phyloP scores from a whole-genome alignment of 1,140 invertebrate genomes.

The Bombus pyrosoma region DNA sequence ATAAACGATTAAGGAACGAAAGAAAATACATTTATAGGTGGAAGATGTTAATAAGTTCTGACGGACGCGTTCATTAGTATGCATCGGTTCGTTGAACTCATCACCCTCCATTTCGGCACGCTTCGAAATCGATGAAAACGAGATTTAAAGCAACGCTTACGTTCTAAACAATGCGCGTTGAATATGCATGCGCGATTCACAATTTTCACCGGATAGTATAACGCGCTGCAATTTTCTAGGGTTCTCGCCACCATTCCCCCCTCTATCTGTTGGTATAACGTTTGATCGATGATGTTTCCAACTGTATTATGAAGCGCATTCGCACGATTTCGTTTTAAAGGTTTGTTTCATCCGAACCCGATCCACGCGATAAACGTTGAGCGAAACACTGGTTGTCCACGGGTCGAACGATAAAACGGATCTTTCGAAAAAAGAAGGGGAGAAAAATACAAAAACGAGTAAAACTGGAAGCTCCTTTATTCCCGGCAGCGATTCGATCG shows the following conservation, averaged over 20 bases:
- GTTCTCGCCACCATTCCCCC: background rate
- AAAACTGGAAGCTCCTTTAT: background rate
- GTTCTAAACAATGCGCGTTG: slow-evolving; percentile 45
- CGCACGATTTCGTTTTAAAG: background rate
- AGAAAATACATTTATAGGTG: background rate
- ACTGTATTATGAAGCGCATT: slow-evolving; percentile 15
- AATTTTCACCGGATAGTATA: slow-evolving; percentile 40
- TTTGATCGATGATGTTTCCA: slow-evolving; percentile 37
- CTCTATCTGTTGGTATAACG: background rate
- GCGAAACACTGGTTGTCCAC: background rate
- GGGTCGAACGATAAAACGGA: background rate
- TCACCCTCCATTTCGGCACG: slow-evolving; percentile 21
- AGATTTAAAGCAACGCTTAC: slow-evolving; percentile 48
- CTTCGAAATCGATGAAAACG: slow-evolving; percentile 42
- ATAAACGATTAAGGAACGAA: background rate
- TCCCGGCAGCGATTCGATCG: background rate
- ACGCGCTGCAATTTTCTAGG: slow-evolving; percentile 46
- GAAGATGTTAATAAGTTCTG: slow-evolving; percentile 25
- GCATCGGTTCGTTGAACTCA: slow-evolving; percentile 21
- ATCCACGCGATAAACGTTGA: background rate
- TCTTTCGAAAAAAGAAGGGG: background rate
- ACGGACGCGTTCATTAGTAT: background rate
- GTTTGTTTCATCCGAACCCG: background rate
- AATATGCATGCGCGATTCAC: slow-evolving; percentile 43
- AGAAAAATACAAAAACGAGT: background rate